Evolutionary conservation across 2,797 vertebrate genomes (phyloP).

Genomic region (Meriones psammophilus): DNA sequence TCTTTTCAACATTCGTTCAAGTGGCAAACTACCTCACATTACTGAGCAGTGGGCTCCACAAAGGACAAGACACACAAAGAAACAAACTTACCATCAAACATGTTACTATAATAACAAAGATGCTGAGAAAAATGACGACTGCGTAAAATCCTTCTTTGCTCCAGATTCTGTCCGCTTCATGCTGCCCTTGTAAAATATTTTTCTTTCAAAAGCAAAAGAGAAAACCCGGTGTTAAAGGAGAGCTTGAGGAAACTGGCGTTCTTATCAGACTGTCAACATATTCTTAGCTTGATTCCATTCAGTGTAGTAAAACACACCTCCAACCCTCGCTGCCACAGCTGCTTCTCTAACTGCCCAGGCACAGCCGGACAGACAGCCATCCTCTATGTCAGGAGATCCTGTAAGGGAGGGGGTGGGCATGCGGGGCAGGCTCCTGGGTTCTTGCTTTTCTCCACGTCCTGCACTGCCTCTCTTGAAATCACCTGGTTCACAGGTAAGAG

Average conservation of each 20-base stretch:
- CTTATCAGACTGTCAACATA: slow-evolving; percentile 78
- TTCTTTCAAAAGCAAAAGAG: slow-evolving; percentile 90
- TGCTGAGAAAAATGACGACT: slow-evolving; percentile 94
- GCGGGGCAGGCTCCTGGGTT: not conserved
- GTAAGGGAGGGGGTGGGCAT: not conserved
- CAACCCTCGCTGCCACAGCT: not conserved
- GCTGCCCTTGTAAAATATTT: slow-evolving; percentile 94
- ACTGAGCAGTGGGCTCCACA: slow-evolving; percentile 69
- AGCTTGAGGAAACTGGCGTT: slow-evolving; percentile 65
- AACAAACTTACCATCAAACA: slow-evolving; percentile 94
- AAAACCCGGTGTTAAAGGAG: slow-evolving; percentile 80
- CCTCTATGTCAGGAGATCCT: fast-evolving
- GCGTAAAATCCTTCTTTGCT: slow-evolving; percentile 94
- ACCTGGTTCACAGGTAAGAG: slow-evolving; percentile 78
- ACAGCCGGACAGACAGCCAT: not conserved
- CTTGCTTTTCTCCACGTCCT: slow-evolving; percentile 55
- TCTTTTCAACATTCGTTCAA: slow-evolving; percentile 26
- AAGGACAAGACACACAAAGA: slow-evolving; percentile 76
- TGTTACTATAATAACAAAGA: slow-evolving; percentile 94
- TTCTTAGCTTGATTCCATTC: slow-evolving; percentile 77
- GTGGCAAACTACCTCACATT: not conserved
- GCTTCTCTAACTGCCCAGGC: slow-evolving; percentile 10
- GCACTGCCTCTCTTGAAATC: slow-evolving; percentile 60
- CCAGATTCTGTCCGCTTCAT: slow-evolving; percentile 93
- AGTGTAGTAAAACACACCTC: slow-evolving; percentile 61